Evolutionary conservation across 2,113 vertebrate genomes (phyloP).

Genomic region (Aegithalos caudatus): DNA sequence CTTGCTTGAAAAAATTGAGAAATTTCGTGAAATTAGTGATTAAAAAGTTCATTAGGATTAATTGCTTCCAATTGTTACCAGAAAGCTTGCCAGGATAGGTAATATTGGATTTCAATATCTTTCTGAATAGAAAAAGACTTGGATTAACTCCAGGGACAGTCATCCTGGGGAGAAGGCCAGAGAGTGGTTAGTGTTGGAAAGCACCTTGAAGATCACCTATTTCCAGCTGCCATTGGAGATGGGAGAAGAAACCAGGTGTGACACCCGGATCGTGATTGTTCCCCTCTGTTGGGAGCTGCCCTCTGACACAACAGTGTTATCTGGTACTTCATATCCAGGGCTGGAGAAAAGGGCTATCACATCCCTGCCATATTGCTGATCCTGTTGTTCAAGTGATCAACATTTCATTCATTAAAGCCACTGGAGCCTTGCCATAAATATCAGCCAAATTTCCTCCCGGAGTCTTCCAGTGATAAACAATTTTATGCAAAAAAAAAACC

Average conservation of each 20-base stretch:
- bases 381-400: conserved; percentile 49
- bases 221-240: neutral
- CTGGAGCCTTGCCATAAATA: conserved; percentile 43
- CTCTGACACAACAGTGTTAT: neutral
- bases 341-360: neutral
- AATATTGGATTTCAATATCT: neutral
- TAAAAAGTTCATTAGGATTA: neutral
- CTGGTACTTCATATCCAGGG: neutral
- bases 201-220: neutral
- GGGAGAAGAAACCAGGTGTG: neutral
- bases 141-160: neutral
- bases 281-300: neutral
- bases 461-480: neutral
- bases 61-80: neutral
- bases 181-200: neutral
- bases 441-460: conserved; percentile 11
- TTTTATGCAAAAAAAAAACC: neutral
- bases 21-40: neutral
- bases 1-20: neutral
- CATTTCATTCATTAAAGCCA: conserved; percentile 34
- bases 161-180: neutral
- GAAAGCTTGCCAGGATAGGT: neutral
- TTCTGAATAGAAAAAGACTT: neutral
- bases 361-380: conserved; percentile 43
- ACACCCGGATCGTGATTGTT: neutral